Conservation (phyloP, 2,113 vertebrate genomes). For the Miniopterus natalensis region DNA sequence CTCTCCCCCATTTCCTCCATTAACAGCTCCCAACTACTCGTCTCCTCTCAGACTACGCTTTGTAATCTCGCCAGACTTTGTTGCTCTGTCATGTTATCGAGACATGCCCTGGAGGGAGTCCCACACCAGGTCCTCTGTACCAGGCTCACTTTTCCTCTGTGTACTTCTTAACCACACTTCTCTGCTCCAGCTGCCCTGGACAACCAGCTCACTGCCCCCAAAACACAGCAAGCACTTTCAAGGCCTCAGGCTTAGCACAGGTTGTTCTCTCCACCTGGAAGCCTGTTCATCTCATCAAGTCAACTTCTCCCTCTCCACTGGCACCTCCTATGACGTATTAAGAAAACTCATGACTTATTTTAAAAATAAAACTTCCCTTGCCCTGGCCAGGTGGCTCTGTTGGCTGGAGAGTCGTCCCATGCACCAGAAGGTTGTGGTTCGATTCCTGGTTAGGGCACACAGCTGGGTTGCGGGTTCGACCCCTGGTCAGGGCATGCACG, state of each 20-base stretch:
- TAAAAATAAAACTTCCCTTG: constrained; percentile 15
- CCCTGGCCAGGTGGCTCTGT: too few relatives aligned
- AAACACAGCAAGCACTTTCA: neutral
- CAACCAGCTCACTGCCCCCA: neutral
- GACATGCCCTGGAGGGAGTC: neutral
- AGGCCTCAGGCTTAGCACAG: neutral
- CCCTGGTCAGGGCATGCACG: too few relatives aligned
- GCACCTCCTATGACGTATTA: neutral
- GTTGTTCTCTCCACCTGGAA: neutral
- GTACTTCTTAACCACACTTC: neutral
- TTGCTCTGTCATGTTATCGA: accelerated
- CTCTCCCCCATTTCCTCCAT: neutral
- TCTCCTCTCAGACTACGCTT: neutral
- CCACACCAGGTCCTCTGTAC: neutral
- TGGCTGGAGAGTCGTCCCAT: too few relatives aligned
- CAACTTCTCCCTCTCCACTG: neutral
- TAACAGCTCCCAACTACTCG: neutral
- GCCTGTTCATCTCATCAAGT: neutral
- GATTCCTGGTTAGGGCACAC: too few relatives aligned
- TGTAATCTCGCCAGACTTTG: neutral
- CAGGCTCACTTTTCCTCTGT: neutral
- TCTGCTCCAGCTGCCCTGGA: neutral
- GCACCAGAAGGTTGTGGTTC: too few relatives aligned
- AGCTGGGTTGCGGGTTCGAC: too few relatives aligned
- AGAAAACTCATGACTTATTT: constrained; percentile 28